Evolutionary conservation across 2,888 invertebrate species (phyloP), one percentile per base, ranked within the genome.

Genomic region (Amaurobius ferox): DNA sequence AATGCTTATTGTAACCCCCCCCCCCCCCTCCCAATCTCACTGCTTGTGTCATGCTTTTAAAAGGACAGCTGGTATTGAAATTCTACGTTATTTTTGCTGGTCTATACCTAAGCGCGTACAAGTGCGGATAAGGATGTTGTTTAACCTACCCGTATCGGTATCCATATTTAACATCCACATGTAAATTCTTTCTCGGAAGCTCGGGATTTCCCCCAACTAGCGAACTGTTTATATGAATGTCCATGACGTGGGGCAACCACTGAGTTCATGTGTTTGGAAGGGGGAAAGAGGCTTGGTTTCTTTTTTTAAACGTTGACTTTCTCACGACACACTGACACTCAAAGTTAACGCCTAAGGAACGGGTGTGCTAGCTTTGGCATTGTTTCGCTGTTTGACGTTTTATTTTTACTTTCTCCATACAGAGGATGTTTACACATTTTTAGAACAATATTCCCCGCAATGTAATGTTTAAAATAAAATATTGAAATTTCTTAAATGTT

Each of bases 321-420:
- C 85, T 85, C 85, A 85, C 85, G 85, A 76, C 85, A 85, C 44
- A 85, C 78, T 85, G 85, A 85, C 85, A 85, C 85, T 85, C 72
- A 85, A 83, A 72, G 78, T 83, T 66, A 85, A 61, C 71, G 72
- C 73, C 77, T 72, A 29, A 9, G 9, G 29, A 1, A 44, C 44
- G 44, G 55, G 55, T 23, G 19, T 16, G 23, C 23, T 11, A 55
- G 2, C 3, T 23, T 55, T 55, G 55, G 55, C 55, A 3, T 55
- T 23, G 55, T 55, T 55, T 55, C 19, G 55, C 55, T 23, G 44
- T 44, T 44, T 44, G 11, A 44, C 2, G 11, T 35, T 6, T 35
- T 35, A 7, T 35, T 35, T n/a, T n/a, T n/a, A n/a, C n/a, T n/a
- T n/a, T n/a, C n/a, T n/a, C n/a, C n/a, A n/a, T n/a, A n/a, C n/a